Evolutionary conservation across 2,888 invertebrate genomes (phyloP).

Genomic region (Pollenia angustigena): DNA sequence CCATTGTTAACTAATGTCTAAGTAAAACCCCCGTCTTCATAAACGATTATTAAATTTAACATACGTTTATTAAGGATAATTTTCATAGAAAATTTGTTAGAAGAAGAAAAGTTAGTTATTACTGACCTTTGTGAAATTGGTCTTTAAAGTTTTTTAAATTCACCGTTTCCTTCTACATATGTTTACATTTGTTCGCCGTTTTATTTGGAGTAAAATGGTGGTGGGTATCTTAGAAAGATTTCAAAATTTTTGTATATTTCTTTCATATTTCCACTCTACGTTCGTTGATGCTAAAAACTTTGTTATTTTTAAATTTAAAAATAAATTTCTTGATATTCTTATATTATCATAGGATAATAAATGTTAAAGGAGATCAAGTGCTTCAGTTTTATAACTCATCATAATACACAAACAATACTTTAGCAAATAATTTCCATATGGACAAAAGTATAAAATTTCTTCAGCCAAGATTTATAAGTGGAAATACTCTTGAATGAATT

Average conservation of each 20-base stretch:
- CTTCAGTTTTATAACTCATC: conserved; percentile 50
- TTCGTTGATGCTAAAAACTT: conserved; percentile 5
- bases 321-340: conserved; percentile 66
- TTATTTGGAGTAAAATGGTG: too few species aligned
- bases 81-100: too few species aligned
- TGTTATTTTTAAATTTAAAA: conserved; percentile 60
- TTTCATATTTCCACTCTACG: background rate
- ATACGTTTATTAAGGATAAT: too few species aligned
- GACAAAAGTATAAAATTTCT: background rate
- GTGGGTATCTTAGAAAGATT: too few species aligned
- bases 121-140: too few species aligned
- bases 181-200: too few species aligned
- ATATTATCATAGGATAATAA: conserved; percentile 70
- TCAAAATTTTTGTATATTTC: background rate
- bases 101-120: too few species aligned
- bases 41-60: too few species aligned
- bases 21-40: too few species aligned
- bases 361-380: conserved; percentile 71
- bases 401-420: conserved; percentile 29
- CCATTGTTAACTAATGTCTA: too few species aligned
- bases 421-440: conserved; percentile 50
- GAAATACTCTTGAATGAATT: conserved; percentile 32
- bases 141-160: too few species aligned
- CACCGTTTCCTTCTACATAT: too few species aligned
- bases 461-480: conserved; percentile 11